Conservation (phyloP, 2,888 invertebrate genomes). For the Caenorhabditis becei region DNA sequence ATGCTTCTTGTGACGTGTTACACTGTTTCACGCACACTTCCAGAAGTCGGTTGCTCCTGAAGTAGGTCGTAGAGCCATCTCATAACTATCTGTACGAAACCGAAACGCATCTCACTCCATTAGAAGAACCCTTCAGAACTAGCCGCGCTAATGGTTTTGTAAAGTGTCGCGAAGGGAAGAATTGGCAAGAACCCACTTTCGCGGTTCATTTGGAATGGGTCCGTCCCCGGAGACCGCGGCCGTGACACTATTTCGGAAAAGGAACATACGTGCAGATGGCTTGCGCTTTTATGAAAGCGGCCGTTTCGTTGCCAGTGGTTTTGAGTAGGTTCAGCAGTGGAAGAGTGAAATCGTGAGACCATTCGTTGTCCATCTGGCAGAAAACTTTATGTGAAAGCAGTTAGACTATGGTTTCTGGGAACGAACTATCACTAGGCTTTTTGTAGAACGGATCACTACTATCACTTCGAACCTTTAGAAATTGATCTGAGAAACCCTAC, state of each 20-base stretch:
- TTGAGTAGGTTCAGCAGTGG: slow-evolving; percentile 69
- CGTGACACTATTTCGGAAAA: slow-evolving; percentile 22
- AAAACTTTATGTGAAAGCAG: not conserved
- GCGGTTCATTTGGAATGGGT: slow-evolving; percentile 43
- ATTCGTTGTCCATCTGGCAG: slow-evolving; percentile 73
- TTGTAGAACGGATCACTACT: no score
- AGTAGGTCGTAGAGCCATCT: slow-evolving; percentile 5
- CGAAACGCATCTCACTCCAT: slow-evolving; percentile 23
- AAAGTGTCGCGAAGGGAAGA: not conserved
- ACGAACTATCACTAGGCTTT: not conserved
- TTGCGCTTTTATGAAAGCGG: slow-evolving; percentile 66
- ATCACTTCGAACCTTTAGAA: no score
- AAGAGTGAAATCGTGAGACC: slow-evolving; percentile 74
- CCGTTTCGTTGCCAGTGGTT: slow-evolving; percentile 73
- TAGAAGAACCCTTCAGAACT: slow-evolving; percentile 29
- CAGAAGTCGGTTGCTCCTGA: slow-evolving; percentile 64
- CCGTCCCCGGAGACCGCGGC: slow-evolving; percentile 12
- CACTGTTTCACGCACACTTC: slow-evolving; percentile 63
- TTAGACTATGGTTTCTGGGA: not conserved
- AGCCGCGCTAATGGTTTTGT: slow-evolving; percentile 1
- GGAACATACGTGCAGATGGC: slow-evolving; percentile 70
- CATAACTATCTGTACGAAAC: slow-evolving; percentile 42
- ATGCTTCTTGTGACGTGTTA: slow-evolving; percentile 67
- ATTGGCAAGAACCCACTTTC: not conserved
- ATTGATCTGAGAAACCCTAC: no score